Percentiles rank a stretch among this genome's conserved stretches.
phyloP scores from a whole-genome alignment of 2,888 invertebrate species.

The Palloptera scutellata region DNA sequence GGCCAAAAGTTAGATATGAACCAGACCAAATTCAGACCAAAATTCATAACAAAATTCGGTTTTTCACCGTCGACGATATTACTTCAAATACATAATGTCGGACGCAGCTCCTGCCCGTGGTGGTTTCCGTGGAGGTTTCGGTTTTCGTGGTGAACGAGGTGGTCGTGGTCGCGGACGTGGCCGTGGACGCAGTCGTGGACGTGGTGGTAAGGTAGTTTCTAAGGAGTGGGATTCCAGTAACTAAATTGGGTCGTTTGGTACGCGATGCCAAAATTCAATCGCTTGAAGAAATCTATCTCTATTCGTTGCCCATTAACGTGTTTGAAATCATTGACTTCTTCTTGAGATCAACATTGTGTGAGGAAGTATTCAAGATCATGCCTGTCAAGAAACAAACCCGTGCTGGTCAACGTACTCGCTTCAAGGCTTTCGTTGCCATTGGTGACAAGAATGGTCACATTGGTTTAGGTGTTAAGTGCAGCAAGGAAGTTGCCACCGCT shows the following conservation, averaged over 20 bases:
- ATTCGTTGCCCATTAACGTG: constrained; percentile 99
- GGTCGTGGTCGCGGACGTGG: constrained; percentile 80
- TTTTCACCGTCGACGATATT: constrained; percentile 60
- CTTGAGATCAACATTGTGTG: constrained; percentile 90
- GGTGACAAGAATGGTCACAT: constrained; percentile 99
- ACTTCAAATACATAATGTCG: constrained; percentile 77
- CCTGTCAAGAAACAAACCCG: constrained; percentile 99
- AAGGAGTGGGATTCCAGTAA: constrained; percentile 99
- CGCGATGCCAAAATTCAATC: constrained; percentile 94
- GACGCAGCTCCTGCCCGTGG: constrained; percentile 99
- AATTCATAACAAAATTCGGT: no score
- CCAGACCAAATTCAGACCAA: no score
- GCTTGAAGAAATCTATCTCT: constrained; percentile 97
- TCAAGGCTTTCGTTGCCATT: constrained; percentile 95
- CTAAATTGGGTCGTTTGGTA: constrained; percentile 96
- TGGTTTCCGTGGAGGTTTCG: constrained; percentile 90
- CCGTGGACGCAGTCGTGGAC: constrained; percentile 69
- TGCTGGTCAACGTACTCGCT: constrained; percentile 98
- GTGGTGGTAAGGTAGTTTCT: constrained; percentile 83
- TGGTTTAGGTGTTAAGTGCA: constrained; percentile 98
- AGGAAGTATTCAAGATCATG: constrained; percentile 99
- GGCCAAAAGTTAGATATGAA: no score
- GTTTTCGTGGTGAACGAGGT: constrained; percentile 78
- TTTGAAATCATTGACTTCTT: constrained; percentile 99
- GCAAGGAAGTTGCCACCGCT: constrained; percentile 99